Evolutionary conservation across 2,888 invertebrate genomes (phyloP).

Genomic region (Cyaniris semiargus): DNA sequence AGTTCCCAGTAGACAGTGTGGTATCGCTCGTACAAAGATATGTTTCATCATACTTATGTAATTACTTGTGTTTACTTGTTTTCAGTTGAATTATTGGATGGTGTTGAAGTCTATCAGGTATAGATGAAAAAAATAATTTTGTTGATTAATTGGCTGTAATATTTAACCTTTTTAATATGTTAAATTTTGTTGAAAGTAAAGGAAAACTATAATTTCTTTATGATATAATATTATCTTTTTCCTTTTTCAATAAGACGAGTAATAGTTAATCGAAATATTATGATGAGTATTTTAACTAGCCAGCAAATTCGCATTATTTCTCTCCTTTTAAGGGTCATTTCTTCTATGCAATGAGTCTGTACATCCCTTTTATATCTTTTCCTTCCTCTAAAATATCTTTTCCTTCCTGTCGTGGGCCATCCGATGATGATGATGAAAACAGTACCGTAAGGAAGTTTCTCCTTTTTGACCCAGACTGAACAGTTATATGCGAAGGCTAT

Average conservation of each 20-base stretch:
- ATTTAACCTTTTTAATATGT: too few relatives aligned
- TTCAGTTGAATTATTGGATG: background rate
- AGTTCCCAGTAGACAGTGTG: constrained; percentile 20
- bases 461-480: background rate
- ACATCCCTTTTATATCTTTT: background rate
- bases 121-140: background rate
- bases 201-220: too few relatives aligned
- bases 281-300: too few relatives aligned
- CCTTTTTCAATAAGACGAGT: too few relatives aligned
- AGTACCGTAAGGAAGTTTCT: constrained; percentile 11
- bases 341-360: too few relatives aligned
- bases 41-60: constrained; percentile 10
- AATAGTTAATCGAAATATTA: too few relatives aligned
- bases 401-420: background rate
- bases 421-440: constrained; percentile 17
- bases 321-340: too few relatives aligned
- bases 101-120: too few relatives aligned
- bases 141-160: background rate
- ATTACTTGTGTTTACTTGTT: background rate
- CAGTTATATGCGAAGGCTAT: constrained; percentile 22
- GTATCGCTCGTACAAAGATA: background rate
- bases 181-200: too few relatives aligned
- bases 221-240: too few relatives aligned
- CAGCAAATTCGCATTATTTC: too few relatives aligned
- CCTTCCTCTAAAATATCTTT: background rate